A percentile compares a stretch with the other conserved stretches of the same genome.
These are phyloP conservation scores for Escarpia spicata DNA, from an alignment of 2,888 invertebrate species.

Conservation along the genomic window DNA sequence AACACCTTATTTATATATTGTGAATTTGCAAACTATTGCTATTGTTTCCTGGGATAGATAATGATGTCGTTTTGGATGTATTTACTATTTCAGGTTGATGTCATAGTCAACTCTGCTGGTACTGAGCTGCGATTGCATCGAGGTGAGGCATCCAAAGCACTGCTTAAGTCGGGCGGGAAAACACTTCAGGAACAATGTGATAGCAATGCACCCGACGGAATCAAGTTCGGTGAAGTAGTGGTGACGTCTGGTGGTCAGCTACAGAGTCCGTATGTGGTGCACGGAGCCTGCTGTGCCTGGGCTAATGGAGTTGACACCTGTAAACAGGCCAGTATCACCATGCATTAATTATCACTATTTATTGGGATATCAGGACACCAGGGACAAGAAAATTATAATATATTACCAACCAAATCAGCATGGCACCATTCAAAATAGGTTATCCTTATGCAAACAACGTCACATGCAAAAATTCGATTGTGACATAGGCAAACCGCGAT, in stretches of 20 bases:
- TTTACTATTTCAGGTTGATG: neutral
- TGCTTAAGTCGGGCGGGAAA: neutral
- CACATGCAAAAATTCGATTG: no score
- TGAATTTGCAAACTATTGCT: neutral
- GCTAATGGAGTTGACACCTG: slow-evolving; percentile 36
- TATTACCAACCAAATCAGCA: no score
- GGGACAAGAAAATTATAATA: no score
- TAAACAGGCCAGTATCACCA: slow-evolving; percentile 24
- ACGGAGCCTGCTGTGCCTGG: slow-evolving; percentile 46
- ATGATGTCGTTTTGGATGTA: neutral
- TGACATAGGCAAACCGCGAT: no score
- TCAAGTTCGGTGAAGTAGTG: slow-evolving; percentile 47
- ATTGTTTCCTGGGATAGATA: neutral
- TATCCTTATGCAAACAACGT: no score
- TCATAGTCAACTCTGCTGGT: neutral
- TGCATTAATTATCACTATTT: neutral
- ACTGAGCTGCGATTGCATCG: neutral
- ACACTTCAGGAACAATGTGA: neutral
- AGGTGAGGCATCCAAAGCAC: neutral
- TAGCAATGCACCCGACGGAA: slow-evolving; percentile 39
- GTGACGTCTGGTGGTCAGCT: slow-evolving; percentile 46
- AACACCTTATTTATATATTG: no score
- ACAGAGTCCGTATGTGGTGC: slow-evolving; percentile 47
- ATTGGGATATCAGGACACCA: no score
- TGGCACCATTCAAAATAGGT: no score